A percentile compares a stretch with the other conserved stretches of the same genome.
These are phyloP conservation scores for Pogonognathellus flavescens DNA, from an alignment of 1,140 invertebrate species.

Conservation along the genomic window DNA sequence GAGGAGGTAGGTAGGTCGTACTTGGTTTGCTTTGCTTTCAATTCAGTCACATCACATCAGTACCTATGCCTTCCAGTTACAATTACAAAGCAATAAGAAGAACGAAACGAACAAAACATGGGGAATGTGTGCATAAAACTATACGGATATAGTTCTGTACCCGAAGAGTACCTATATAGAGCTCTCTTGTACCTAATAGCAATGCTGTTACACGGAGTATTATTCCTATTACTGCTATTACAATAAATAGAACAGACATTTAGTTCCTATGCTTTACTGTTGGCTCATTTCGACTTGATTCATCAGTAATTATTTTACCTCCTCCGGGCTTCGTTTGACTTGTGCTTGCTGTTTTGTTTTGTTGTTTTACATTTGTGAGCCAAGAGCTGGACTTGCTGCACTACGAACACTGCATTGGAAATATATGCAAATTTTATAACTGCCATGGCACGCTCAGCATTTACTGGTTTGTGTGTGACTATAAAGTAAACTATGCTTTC, in stretches of 20 bases:
- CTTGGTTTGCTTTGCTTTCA: slow-evolving; percentile 16
- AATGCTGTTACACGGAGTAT: not conserved
- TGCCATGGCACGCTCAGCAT: slow-evolving; percentile 34
- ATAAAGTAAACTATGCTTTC: slow-evolving; percentile 20
- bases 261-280: slow-evolving; percentile 22
- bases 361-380: slow-evolving; percentile 9
- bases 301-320: slow-evolving; percentile 46
- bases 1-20: not conserved
- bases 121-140: not conserved
- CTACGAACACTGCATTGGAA: slow-evolving; percentile 24
- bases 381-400: not conserved
- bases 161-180: too few species aligned
- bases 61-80: slow-evolving; percentile 34
- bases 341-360: slow-evolving; percentile 46
- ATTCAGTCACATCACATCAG: slow-evolving; percentile 31
- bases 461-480: slow-evolving; percentile 6
- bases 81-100: slow-evolving; percentile 19
- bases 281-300: slow-evolving; percentile 35
- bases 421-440: slow-evolving; percentile 46
- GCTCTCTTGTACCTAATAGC: not conserved
- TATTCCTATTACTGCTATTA: not conserved
- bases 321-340: slow-evolving; percentile 40
- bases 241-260: not conserved
- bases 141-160: too few species aligned
- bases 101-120: not conserved